phyloP scores from a whole-genome alignment of 2,113 vertebrate genomes.

The Globicephala melas region DNA sequence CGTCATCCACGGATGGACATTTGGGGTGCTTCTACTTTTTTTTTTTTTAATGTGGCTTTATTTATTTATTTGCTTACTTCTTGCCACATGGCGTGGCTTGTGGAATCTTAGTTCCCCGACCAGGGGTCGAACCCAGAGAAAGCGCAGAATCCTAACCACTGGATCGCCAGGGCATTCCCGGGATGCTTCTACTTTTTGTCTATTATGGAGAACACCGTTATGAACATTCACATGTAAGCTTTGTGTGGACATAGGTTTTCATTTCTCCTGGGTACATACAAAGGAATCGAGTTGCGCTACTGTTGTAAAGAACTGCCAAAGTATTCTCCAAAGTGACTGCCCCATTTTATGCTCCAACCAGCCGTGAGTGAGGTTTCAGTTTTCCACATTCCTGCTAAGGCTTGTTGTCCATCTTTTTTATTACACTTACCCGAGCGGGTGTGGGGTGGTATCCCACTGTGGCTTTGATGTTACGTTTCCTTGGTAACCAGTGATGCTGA shows the following conservation, averaged over 20 bases:
- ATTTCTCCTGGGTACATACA: rapidly evolving
- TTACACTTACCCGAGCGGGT: rapidly evolving
- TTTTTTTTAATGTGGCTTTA: too few species aligned
- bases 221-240: not conserved
- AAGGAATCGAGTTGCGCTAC: not conserved
- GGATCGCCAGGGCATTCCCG: too few species aligned
- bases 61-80: too few species aligned
- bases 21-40: too few species aligned
- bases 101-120: too few species aligned
- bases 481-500: rapidly evolving
- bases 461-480: not conserved
- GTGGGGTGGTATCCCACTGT: rapidly evolving
- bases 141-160: too few species aligned
- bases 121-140: too few species aligned
- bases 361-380: rapidly evolving
- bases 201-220: rapidly evolving
- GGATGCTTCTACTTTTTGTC: not conserved
- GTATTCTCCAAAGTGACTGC: not conserved
- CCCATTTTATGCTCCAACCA: rapidly evolving
- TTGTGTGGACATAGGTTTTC: not conserved
- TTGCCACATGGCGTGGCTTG: too few species aligned
- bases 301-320: not conserved
- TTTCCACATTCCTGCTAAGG: rapidly evolving
- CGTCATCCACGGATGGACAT: not conserved
- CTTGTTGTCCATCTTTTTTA: rapidly evolving